Base-by-base conservation (phyloP, 2,113 vertebrate genomes). In the Tachysurus vachellii region DNA sequence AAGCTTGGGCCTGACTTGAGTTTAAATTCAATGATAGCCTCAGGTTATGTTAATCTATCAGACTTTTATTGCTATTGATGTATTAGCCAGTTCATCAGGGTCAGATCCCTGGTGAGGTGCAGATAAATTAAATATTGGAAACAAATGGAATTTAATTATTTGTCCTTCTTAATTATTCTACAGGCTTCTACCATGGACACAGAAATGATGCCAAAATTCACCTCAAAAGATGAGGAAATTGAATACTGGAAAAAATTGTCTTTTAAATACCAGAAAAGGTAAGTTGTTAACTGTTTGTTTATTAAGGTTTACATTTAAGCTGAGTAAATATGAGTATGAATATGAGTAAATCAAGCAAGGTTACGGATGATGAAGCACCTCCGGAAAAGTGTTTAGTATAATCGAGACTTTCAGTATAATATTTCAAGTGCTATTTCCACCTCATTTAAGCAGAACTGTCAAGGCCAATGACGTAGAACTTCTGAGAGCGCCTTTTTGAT, bases 231-330 rank as follows among this genome's bases (percentile, higher is more conserved):
- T 84, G 98, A 99, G 91, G 98, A 99, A 95, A 96, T 96, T 85
- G 96, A 96, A 0, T 99, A 99, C 92, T 99, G 98, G 98, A 99
- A 97, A 93, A 95, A 96, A 85, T 94, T 98, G 92, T 97, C 97
- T 85, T 94, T 97, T 86, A 98, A 97, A 90, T 98, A 98, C 91
- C 98, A 98, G 87, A 97, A 97, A 95, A 99, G 97, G 98, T 99
- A 95, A 23, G 92, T 2, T 14, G 54, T 84, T 80, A 84, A 62
- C 79, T 53, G 1, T 42, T 1, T 53, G 1, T 42, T 1, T 28
- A 83, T 50, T 56, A n/a, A 79, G 14, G 13, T 53, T 77, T 47
- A 71, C 16, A 42, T 11, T 36, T 19, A 2, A 62, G 77, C 36
- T 54, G 1, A 1, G 19, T 23, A n/a, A n/a, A n/a, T n/a, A n/a